Evolutionary conservation across 2,888 invertebrate species (phyloP), one percentile per base, ranked within the genome.

Genomic region (Vanessa cardui): DNA sequence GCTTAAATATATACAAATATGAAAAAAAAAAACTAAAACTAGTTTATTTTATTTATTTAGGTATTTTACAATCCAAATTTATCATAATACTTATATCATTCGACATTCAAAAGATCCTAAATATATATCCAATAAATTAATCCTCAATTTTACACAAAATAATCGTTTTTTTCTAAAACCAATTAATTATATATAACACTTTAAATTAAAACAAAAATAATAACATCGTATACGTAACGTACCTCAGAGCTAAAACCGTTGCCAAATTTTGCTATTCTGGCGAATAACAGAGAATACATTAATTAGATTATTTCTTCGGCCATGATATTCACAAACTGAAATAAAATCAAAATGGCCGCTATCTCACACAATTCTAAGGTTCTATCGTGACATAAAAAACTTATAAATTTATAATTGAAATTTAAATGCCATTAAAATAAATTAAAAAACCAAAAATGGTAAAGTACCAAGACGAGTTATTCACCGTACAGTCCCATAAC

Each of bases 401-500:
- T 4, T 39, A 12, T 12, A 39, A 12, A 39, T 39, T 39, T 2
- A 12, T 39, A 39, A 39, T 39, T 39, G 12, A 39, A 39, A 39
- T 39, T 39, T 39, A 39, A 39, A 39, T 39, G 4, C 39, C 39
- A 39, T 4, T n/a, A 39, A 0, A 39, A 39, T 46, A 18, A 33
- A 21, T 52, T 49, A 52, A 18, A 47, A 64, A 60, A 67, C 52
- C 66, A 65, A 50, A 66, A 73, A 58, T 76, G 70, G 61, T 21
- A 72, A 79, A 81, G 62, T 76, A 82, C 82, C 89, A 90, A 90
- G 76, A 80, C 75, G 52, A 44, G 70, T 71, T 66, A 21, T 67
- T 74, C 85, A 72, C 67, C 64, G 73, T 85, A 83, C 75, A 87
- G 85, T 85, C 86, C 90, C 90, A 91, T 90, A 92, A 85, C 85